Evolutionary conservation across 2,113 vertebrate species (phyloP), one percentile per base, ranked within the genome.

Genomic region (Bucco capensis): DNA sequence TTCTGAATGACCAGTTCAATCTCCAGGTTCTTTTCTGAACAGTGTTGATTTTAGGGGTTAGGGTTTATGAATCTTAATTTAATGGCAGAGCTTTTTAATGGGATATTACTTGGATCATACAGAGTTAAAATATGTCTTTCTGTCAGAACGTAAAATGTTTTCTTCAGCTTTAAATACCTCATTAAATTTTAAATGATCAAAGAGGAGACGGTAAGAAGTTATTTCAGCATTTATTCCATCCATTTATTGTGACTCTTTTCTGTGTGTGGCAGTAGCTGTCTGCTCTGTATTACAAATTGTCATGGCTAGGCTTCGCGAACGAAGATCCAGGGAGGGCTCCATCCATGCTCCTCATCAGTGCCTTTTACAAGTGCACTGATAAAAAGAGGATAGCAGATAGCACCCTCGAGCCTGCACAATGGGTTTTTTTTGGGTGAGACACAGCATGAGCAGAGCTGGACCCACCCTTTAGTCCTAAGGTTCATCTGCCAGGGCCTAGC

Each of bases 81-180:
- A 0, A 0, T 58, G n/a, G 46, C 4, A 62, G 47, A 65, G 10
- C n/a, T 0, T 9, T 76, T 46, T 79, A 54, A 82, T 47, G 12
- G 80, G n/a, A 53, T 78, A 62, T 30, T 49, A 33, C 14, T 65
- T 70, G 31, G 25, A 82, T 57, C 19, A 85, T 44, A 9, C 57
- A 1, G 14, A 77, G 31, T 53, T 89, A 60, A 82, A 76, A 53
- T 10, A 72, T 44, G 42, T 14, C 5, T 76, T 24, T 70, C 21
- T 50, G 19, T 23, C 9, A 69, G 47, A 62, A 12, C 18, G 49
- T 16, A 30, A 84, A 79, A 65, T 35, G 7, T 5, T 5, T 27
- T 90, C 14, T 69, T 83, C 49, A 53, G 19, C 11, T 90, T 51
- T 33, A 87, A 92, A 67, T 64, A 64, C 8, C 50, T 51, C 23